A percentile compares a stretch with the other conserved stretches of the same genome.
phyloP scores from a whole-genome alignment of 2,888 invertebrate species.

The Drosophila siamana region DNA sequence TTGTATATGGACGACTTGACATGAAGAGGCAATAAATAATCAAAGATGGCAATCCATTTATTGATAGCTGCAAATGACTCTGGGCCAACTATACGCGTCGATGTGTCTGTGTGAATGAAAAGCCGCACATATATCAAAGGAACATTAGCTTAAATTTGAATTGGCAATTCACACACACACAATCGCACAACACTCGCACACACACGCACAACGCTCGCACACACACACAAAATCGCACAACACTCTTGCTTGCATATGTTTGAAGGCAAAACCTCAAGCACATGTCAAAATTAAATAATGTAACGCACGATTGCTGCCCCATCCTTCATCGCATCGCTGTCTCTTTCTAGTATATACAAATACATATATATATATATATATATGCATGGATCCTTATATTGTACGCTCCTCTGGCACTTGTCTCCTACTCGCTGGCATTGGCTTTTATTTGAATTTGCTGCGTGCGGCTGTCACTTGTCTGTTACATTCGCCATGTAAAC shows the following conservation, averaged over 20 bases:
- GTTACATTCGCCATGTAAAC: conserved; percentile 81
- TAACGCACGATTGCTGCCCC: conserved; percentile 75
- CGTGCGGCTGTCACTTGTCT: conserved; percentile 82
- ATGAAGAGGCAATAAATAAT: conserved; percentile 67
- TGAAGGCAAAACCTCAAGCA: conserved; percentile 76
- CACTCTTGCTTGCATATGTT: conserved; percentile 24
- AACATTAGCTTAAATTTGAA: conserved; percentile 73
- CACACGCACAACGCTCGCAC: neutral
- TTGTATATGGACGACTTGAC: conserved; percentile 1
- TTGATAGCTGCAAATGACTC: conserved; percentile 65
- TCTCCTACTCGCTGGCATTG: conserved; percentile 56
- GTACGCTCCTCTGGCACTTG: conserved; percentile 12
- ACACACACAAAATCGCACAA: neutral
- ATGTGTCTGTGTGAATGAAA: conserved; percentile 21
- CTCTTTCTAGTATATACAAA: neutral
- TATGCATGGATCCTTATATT: conserved; percentile 22
- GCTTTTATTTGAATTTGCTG: conserved; percentile 81
- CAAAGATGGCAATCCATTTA: conserved; percentile 57
- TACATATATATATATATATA: neutral
- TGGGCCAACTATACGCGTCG: conserved; percentile 23
- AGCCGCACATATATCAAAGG: conserved; percentile 65
- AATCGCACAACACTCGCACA: conserved; percentile 11
- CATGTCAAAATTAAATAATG: conserved; percentile 82
- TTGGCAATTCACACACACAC: conserved; percentile 56
- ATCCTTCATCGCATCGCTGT: neutral